Evolutionary conservation across 1,140 invertebrate species (phyloP).

Genomic region (Andricus grossulariae): DNA sequence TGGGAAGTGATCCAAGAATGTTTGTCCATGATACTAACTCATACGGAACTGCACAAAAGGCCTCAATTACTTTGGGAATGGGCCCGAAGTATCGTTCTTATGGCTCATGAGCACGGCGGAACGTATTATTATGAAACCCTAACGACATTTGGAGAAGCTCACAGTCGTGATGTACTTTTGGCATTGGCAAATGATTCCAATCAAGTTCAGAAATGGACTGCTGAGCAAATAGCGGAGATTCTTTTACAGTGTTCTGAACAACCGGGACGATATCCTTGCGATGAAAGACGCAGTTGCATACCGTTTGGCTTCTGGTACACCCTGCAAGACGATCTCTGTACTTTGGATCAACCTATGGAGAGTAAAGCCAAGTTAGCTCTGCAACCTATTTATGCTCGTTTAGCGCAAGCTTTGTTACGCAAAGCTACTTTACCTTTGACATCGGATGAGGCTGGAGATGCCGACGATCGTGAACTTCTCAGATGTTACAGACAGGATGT

Average conservation of each 20-base stretch:
- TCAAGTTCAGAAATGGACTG: constrained; percentile 67
- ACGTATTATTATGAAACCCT: constrained; percentile 66
- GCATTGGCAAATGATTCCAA: constrained; percentile 67
- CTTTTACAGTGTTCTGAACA: constrained; percentile 86
- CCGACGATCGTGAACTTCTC: constrained; percentile 90
- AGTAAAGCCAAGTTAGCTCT: constrained; percentile 74
- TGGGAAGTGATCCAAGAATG: constrained; percentile 69
- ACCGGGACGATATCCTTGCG: constrained; percentile 88
- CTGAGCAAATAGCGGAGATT: constrained; percentile 77
- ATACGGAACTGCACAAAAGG: constrained; percentile 54
- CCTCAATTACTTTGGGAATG: constrained; percentile 68
- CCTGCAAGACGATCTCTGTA: constrained; percentile 84
- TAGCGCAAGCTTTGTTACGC: constrained; percentile 80
- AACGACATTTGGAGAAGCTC: constrained; percentile 67
- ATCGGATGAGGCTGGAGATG: constrained; percentile 69
- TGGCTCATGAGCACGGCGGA: constrained; percentile 59
- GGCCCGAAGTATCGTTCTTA: constrained; percentile 58
- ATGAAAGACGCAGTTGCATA: constrained; percentile 79
- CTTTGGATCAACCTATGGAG: constrained; percentile 75
- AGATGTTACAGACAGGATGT: constrained; percentile 94
- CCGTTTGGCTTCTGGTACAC: constrained; percentile 94
- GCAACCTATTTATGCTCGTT: constrained; percentile 81
- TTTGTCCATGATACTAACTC: constrained; percentile 60
- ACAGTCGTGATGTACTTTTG: constrained; percentile 63
- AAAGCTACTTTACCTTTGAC: constrained; percentile 79